Base-by-base conservation (phyloP, 2,113 vertebrate genomes). In the Ardeotis arabs region DNA sequence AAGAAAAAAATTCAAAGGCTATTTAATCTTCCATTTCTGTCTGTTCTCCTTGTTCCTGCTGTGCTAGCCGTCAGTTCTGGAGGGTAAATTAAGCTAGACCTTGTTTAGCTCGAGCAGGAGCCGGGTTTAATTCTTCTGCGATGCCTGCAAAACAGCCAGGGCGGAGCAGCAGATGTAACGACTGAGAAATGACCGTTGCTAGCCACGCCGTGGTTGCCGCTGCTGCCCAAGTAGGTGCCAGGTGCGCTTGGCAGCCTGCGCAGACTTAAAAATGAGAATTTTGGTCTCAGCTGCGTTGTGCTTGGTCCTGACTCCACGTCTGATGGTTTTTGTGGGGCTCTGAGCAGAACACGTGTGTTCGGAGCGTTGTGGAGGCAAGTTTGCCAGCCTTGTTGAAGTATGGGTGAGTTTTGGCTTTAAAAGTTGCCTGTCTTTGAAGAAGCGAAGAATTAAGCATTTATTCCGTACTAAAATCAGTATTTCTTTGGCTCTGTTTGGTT, bases 201-300 rank as follows among this genome's bases (percentile, higher is more conserved):
- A 27, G 17, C 47, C 41, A 1, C 7, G 2, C 27, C 1, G 1
- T 12, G n/a, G 31, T 4, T 7, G 19, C 9, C 52, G 1, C 53
- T 6, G 31, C 53, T 6, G 21, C 53, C 33, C 3, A 3, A 14
- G 52, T 1, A 7, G 28, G 39, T 4, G 17, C 62, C 24, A 1
- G 49, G 49, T 18, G 41, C 9, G 2, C 12, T 45, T 58, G 1
- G 13, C n/a, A 39, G 47, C 31, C 0, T 6, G 3, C 10, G 27
- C 5, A 5, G 35, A 2, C 13, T 19, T 66, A 4, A n/a, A 7
- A n/a, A 22, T 13, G 23, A 8, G 3, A 4, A 2, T n/a, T 50
- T 29, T 6, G 76, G n/a, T 31, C 41, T 12, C 28, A 25, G 24
- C 17, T 11, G 1, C 49, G 0, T 2, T 3, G 49, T 2, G 39